These are phyloP conservation scores for Enoplosus armatus DNA, from an alignment of 2,797 vertebrate genomes.

Conservation along the genomic window DNA sequence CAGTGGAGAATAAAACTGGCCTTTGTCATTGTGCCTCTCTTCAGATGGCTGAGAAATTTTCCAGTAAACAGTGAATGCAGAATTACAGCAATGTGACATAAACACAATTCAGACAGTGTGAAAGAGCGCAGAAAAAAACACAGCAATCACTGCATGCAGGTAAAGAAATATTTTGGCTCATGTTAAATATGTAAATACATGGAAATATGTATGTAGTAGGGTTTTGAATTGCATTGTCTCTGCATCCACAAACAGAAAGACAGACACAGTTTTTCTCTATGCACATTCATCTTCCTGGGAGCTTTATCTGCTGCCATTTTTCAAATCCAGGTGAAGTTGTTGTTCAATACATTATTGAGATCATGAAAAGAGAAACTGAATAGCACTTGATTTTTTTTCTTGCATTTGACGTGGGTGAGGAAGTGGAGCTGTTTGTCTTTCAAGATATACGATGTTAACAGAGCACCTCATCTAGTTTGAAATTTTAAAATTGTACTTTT, in stretches of 20 bases:
- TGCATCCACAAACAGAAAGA: slow-evolving; percentile 25
- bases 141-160: slow-evolving; percentile 18
- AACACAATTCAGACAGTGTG: slow-evolving; percentile 23
- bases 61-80: slow-evolving; percentile 29
- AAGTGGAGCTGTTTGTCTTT: slow-evolving; percentile 49
- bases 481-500: slow-evolving; percentile 19
- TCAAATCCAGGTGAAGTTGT: slow-evolving; percentile 53
- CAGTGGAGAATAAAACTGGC: slow-evolving; percentile 51
- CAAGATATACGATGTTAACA: not conserved
- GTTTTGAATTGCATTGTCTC: slow-evolving; percentile 50
- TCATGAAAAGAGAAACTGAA: slow-evolving; percentile 20
- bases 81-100: slow-evolving; percentile 37
- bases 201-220: slow-evolving; percentile 43
- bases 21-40: slow-evolving; percentile 36
- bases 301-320: slow-evolving; percentile 53
- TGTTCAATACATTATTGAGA: slow-evolving; percentile 50
- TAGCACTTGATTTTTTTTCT: slow-evolving; percentile 30
- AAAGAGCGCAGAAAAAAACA: not conserved
- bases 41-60: slow-evolving; percentile 33
- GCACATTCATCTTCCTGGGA: slow-evolving; percentile 53
- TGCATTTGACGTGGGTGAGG: slow-evolving; percentile 1
- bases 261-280: slow-evolving; percentile 6
- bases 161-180: slow-evolving; percentile 36
- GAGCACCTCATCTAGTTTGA: slow-evolving; percentile 4
- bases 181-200: slow-evolving; percentile 69